Evolutionary conservation across 1,140 invertebrate genomes (phyloP), one percentile per base, ranked within the genome.

Genomic region (Drosophila prosaltans): DNA sequence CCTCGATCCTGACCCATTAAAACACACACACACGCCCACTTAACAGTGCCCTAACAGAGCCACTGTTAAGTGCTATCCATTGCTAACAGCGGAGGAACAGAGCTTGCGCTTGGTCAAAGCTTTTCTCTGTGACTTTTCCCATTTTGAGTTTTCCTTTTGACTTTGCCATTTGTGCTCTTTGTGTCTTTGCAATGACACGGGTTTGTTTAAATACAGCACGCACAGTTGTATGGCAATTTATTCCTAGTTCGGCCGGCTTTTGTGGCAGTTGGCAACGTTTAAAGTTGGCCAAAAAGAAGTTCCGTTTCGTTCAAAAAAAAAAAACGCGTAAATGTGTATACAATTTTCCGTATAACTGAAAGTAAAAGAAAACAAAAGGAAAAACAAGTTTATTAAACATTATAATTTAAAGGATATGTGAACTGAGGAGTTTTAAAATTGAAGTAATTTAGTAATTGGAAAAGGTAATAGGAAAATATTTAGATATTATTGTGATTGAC

Each of bases 181-280:
- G 48, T 79, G 78, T 60, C 11, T 82, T 85, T 83, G 83, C 80
- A 67, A 54, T 64, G 68, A 45, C 76, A 85, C 66, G 66, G 48
- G 26, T 78, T 70, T 79, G 70, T 89, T 88, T 88, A 88, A 88
- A 88, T 88, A 88, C 83, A 69, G 83, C 70, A 74, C 80, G 83
- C 80, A 83, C 84, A 62, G 83, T 66, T 76, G 80, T 88, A 70
- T 88, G 80, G 67, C 84, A 83, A 83, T 83, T 88, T 88, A 88
- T 89, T 88, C 84, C 76, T 83, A 89, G 83, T 89, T 89, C 73
- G 80, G 80, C 83, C 83, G 83, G 83, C 83, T 89, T 88, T 88
- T 86, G 83, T 80, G 66, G 80, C 83, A 76, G 63, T 80, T 80
- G 80, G 76, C 80, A 69, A 76, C 78, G 26, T 60, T 2, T 32